Conservation (phyloP, 2,113 vertebrate species). For the Camarhynchus parvulus region DNA sequence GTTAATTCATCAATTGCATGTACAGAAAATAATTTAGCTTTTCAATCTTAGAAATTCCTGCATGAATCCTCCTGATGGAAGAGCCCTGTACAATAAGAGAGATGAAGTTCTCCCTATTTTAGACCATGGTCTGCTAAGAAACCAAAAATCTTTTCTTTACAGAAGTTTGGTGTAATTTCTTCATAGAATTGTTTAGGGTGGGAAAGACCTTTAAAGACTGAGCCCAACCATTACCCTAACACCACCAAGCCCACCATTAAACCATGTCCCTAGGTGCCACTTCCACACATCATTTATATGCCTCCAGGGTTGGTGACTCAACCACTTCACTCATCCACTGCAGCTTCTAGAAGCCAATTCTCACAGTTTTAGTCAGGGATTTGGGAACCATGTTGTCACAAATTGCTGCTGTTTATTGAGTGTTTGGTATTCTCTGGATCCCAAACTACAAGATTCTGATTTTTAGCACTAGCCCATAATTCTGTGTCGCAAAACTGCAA, state of each 20-base stretch:
- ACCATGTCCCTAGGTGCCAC: not conserved
- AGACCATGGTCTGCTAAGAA: accelerated
- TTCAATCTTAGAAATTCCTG: not conserved
- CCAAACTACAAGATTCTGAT: not conserved
- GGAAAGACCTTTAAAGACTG: not conserved
- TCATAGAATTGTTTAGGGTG: not conserved
- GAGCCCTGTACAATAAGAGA: not conserved
- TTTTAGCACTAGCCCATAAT: not conserved
- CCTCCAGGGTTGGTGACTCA: not conserved
- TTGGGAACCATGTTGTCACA: not conserved
- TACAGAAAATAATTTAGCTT: not conserved
- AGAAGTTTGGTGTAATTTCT: not conserved
- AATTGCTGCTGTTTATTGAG: not conserved
- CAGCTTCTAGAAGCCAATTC: not conserved
- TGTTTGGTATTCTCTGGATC: not conserved
- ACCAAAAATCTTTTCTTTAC: not conserved
- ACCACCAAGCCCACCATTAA: not conserved
- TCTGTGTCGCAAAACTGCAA: not conserved
- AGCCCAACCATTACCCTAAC: not conserved
- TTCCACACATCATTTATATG: not conserved
- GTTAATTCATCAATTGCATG: not conserved
- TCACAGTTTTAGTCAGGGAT: not conserved
- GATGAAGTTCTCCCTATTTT: not conserved
- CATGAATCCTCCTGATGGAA: not conserved
- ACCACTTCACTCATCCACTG: not conserved